Evolutionary conservation across 2,113 vertebrate genomes (phyloP), one percentile per base, ranked within the genome.

Genomic region (Desmodus rotundus): DNA sequence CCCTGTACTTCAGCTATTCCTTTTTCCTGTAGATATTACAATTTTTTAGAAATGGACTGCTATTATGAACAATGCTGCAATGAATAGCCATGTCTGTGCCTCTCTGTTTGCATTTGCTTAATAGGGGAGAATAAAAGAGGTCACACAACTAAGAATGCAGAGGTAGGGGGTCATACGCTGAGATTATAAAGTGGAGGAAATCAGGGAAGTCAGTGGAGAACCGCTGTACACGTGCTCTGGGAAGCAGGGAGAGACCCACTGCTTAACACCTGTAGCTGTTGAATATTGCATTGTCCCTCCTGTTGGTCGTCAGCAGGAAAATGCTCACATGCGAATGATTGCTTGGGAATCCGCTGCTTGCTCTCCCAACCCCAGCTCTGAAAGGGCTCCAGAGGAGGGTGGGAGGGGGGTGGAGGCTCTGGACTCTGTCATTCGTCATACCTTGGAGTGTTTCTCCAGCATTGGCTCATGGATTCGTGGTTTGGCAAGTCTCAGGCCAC

Each of bases 311-410:
- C 31, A 54, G 54, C 41, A 72, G 36, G 38, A 67, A 81, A 63
- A 33, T 36, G 17, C 1, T 43, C 19, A 12, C 68, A 45, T 9
- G 7, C 5, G 2, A 0, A 2, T 0, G 0, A 10, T 86, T 20
- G 15, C 76, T 81, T 6, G 4, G 1, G 6, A 28, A 68, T 43
- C 16, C 7, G 47, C 43, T 67, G 36, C 33, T 52, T 67, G 33
- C 13, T 41, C n/a, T 86, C 38, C 36, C 7, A 65, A 56, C 4
- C 38, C 0, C 4, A 0, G 50, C 52, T 45, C 22, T 68, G 58
- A 56, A 19, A 28, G 31, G 20, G 4, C 41, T 73, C 4, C 0
- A 2, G 43, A 7, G 72, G 20, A 1, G 2, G 38, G 33, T 36
- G 20, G 13, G 28, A n/a, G 72, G 33, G 14, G 13, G n/a, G 50